These are phyloP conservation scores for Nasonia longicornis DNA, from an alignment of 1,140 invertebrate species.

Conservation along the genomic window DNA sequence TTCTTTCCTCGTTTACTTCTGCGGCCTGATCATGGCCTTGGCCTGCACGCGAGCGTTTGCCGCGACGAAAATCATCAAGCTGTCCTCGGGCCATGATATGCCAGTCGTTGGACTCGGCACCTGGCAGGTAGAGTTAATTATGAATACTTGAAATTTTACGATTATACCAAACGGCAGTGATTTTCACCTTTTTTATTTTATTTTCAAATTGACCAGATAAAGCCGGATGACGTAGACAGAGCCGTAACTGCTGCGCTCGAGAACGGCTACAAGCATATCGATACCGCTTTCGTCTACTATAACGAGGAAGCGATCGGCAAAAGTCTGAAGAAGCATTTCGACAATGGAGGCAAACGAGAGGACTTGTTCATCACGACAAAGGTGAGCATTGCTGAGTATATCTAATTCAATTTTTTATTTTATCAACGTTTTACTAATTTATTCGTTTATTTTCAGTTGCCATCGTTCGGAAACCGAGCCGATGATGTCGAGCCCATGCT, in stretches of 20 bases:
- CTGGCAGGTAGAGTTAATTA: constrained; percentile 75
- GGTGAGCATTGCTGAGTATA: constrained; percentile 59
- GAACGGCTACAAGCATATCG: constrained; percentile 81
- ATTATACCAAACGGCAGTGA: neutral
- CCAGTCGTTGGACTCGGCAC: constrained; percentile 83
- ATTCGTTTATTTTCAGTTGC: constrained; percentile 61
- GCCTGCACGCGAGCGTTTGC: neutral
- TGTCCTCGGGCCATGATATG: constrained; percentile 72
- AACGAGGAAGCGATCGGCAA: constrained; percentile 85
- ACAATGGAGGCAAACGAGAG: constrained; percentile 78
- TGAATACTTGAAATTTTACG: neutral
- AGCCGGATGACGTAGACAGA: constrained; percentile 77
- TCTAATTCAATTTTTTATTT: neutral
- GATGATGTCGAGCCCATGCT: constrained; percentile 79
- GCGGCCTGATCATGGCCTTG: neutral
- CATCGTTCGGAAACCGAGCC: constrained; percentile 75
- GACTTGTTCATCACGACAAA: constrained; percentile 88
- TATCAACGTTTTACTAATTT: neutral
- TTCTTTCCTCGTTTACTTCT: neutral
- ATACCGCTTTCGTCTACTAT: constrained; percentile 84
- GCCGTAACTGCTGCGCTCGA: constrained; percentile 76
- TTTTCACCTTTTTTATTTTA: neutral
- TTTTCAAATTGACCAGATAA: constrained; percentile 65
- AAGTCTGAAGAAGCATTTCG: constrained; percentile 80
- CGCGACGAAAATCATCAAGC: constrained; percentile 51